These are phyloP conservation scores for Drosophila basisetae DNA, from an alignment of 2,888 invertebrate species.

Conservation along the genomic window DNA sequence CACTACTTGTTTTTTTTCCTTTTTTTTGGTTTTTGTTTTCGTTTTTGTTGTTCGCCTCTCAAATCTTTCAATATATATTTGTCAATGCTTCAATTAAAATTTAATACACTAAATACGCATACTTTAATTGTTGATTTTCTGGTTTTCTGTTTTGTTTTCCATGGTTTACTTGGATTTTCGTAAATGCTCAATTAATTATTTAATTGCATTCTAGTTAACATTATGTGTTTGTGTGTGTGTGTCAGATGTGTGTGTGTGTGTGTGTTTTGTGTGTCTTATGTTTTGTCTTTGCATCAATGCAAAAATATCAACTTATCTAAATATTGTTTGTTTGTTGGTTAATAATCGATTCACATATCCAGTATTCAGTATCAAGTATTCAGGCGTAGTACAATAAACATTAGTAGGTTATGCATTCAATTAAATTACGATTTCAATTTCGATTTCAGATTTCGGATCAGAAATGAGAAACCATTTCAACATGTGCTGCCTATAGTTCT, in stretches of 20 bases:
- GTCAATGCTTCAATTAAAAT: slow-evolving; percentile 69
- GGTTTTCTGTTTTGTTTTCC: slow-evolving; percentile 26
- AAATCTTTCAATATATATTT: slow-evolving; percentile 30
- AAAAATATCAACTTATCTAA: slow-evolving; percentile 58
- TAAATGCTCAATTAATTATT: slow-evolving; percentile 65
- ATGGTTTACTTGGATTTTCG: slow-evolving; percentile 40
- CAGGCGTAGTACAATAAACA: slow-evolving; percentile 25
- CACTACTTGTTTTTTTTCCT: slow-evolving; percentile 23
- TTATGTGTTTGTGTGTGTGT: slow-evolving; percentile 35
- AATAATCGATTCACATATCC: slow-evolving; percentile 45
- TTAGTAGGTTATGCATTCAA: slow-evolving; percentile 18
- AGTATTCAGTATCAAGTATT: not conserved
- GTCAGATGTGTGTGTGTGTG: slow-evolving; percentile 1
- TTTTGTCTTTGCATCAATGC: slow-evolving; percentile 50
- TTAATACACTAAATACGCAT: slow-evolving; percentile 62
- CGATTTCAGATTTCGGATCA: slow-evolving; percentile 43
- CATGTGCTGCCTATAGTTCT: slow-evolving; percentile 40
- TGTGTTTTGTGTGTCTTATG: slow-evolving; percentile 29
- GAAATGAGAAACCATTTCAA: slow-evolving; percentile 52
- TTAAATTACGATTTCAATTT: slow-evolving; percentile 43
- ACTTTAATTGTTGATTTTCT: slow-evolving; percentile 46
- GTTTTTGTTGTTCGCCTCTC: slow-evolving; percentile 1
- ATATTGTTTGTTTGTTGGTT: slow-evolving; percentile 54
- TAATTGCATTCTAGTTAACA: slow-evolving; percentile 72
- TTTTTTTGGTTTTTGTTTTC: not conserved